phyloP scores from a whole-genome alignment of 2,113 vertebrate genomes.

The Ictalurus furcatus region DNA sequence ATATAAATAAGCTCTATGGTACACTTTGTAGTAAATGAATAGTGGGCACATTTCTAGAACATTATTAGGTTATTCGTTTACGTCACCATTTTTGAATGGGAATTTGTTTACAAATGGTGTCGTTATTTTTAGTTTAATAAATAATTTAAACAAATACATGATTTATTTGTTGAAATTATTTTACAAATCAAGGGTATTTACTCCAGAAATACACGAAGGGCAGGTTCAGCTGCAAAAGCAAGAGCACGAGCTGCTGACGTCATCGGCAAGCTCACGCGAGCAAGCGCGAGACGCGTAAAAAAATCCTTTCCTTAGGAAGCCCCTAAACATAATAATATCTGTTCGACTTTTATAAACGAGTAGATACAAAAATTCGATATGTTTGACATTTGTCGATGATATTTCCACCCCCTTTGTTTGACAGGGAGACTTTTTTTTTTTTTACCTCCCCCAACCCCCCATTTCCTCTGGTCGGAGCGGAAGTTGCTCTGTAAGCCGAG shows the following conservation, averaged over 20 bases:
- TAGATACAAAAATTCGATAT: not conserved
- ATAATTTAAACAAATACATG: no score
- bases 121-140: not conserved
- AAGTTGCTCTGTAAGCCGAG: slow-evolving; percentile 73
- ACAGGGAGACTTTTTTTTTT: slow-evolving; percentile 47
- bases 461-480: slow-evolving; percentile 71
- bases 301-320: not conserved
- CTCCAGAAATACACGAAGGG: not conserved
- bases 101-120: not conserved
- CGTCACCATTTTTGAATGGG: not conserved
- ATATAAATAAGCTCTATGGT: not conserved
- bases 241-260: not conserved
- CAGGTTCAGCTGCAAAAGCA: not conserved
- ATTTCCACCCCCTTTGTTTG: slow-evolving; percentile 63
- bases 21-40: not conserved
- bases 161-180: no score
- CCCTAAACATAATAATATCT: not conserved
- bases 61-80: not conserved
- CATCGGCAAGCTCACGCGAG: not conserved
- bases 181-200: not conserved
- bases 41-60: not conserved
- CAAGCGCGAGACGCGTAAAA: not conserved
- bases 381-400: not conserved
- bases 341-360: no score
- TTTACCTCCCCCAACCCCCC: slow-evolving; percentile 67